Conservation (phyloP, 2,113 vertebrate genomes). For the Labeo rohita region DNA sequence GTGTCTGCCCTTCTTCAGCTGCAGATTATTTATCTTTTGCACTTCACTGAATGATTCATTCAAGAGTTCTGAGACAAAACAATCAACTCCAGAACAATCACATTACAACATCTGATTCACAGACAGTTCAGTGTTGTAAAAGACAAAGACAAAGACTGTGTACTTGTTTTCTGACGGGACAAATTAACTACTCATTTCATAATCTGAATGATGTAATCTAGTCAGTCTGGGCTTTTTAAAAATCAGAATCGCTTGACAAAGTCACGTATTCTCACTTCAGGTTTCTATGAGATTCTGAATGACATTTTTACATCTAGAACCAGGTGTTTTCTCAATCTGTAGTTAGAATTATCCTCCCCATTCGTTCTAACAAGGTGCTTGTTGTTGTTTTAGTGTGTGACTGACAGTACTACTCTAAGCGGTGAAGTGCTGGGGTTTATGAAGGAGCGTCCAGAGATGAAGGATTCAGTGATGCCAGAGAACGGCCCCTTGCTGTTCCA, state of each 20-base stretch:
- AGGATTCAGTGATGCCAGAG: conserved; percentile 54
- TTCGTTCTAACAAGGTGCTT: neutral
- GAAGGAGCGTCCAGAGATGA: conserved; percentile 58
- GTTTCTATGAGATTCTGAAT: neutral
- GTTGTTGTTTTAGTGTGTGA: conserved; percentile 58
- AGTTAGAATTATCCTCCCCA: neutral
- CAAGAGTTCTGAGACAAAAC: neutral
- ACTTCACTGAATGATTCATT: neutral
- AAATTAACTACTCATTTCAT: neutral
- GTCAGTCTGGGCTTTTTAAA: no score
- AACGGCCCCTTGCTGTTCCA: conserved; percentile 58
- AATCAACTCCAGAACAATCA: neutral
- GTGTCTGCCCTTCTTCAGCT: neutral
- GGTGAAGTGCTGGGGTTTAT: neutral
- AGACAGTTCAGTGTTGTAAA: neutral
- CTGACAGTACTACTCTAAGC: conserved; percentile 34
- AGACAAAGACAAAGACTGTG: neutral
- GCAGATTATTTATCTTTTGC: neutral
- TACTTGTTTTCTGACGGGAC: neutral
- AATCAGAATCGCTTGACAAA: no score
- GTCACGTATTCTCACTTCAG: no score
- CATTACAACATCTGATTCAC: neutral
- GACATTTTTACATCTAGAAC: no score
- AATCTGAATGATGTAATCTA: neutral
- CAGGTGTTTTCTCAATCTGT: no score